Base-by-base conservation (phyloP, 2,113 vertebrate species). In the Pavo muticus region DNA sequence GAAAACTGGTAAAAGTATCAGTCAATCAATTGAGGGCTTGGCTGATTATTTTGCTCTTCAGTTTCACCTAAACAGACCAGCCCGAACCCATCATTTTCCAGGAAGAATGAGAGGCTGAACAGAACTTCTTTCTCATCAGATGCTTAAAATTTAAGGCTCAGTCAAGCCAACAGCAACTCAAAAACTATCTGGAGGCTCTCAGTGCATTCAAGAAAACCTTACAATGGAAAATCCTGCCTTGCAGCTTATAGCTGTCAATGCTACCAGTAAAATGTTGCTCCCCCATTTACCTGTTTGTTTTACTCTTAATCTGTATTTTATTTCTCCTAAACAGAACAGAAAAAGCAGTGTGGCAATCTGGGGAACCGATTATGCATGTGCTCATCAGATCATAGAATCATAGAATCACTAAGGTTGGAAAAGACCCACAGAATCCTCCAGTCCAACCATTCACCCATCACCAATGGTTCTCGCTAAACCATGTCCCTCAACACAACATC, bases 201-300 rank as follows among this genome's bases (percentile, higher is more conserved):
- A 4, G 11, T 50, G 64, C 47, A 59, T 50, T 61, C 50, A 69
- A 35, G 29, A 61, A 89, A 75, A 65, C 4, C 21, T 67, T 44
- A 27, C 71, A 24, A 88, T 27, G 9, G 30, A 23, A 93, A 73
- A 60, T 61, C 23, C 40, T 73, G 20, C 44, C 48, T 50, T 3
- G 1, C n/a, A 91, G 37, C 8, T 10, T 64, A 8, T 3, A 6
- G 18, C 5, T 83, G 32, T 14, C 44, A 57, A 12, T 2, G 2
- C 14, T 37, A 27, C 9, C 2, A 0, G 30, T 42, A 63, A 44
- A 88, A 70, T 1, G 4, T 4, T 2, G 1, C n/a, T 67, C 24
- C 7, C 8, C 21, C 27, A 19, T 35, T 32, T 79, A 44, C 13
- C 9, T 24, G 3, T 44, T n/a, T 32, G 4, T 10, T 63, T 85